Evolutionary conservation across 1,140 invertebrate genomes (phyloP), one percentile per base, ranked within the genome.

Genomic region (Agrypnia vestita): DNA sequence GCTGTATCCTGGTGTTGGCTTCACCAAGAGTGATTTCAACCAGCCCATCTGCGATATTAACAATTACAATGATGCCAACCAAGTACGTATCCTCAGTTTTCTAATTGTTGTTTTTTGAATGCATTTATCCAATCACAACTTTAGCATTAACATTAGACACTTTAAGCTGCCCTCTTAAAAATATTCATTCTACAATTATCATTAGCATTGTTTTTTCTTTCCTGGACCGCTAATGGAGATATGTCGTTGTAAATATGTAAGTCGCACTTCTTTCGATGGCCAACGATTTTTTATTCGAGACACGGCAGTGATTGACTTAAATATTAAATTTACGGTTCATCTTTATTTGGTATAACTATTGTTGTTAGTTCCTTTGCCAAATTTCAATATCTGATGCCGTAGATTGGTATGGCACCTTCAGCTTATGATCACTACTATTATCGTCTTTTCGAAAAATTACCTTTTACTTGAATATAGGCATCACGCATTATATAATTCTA

Each of bases 1-100:
- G 53, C 19, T 85, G 4, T 93, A 90, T 78, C 89, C 89, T 0
- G 87, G 79, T 1, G 90, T 92, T 3, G 89, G 91, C 0, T 93
- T 90, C 76, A 81, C 74, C 0, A 0, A 11, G 0, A 69, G 74
- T 0, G 86, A 92, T 84, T 93, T 93, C 80, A 88, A 91, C 83
- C 25, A 85, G 81, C 6, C 82, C n/a, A 79, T 74, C 35, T 92
- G 91, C 82, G 25, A 74, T 0, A 85, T 91, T 8, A 84, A 82
- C 4, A 84, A 90, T 78, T 89, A 88, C 73, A 76, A 84, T 0
- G 81, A 90, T 75, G 47, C 86, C 0, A n/a, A 11, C 0, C 85
- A 92, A 84, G 89, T 93, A 0, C 44, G 43, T 51, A 3, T 4
- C 8, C n/a, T 1, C 11, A 51, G 1, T 51, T 3, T 51, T 12